These are phyloP conservation scores for Parasteatoda tepidariorum DNA, from an alignment of 1,140 invertebrate genomes.

Conservation along the genomic window DNA sequence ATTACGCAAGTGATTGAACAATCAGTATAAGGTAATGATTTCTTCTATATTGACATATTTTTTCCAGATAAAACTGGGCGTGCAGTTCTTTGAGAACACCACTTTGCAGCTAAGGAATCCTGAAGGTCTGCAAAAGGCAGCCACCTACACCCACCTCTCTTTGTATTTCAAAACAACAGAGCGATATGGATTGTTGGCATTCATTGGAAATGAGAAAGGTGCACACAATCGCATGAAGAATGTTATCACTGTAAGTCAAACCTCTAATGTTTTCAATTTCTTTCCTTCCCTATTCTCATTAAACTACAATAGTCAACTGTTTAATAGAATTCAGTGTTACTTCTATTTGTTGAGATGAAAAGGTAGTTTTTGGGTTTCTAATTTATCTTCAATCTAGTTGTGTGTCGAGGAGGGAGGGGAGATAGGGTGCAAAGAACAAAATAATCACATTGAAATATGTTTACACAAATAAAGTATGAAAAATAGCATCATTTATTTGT, in stretches of 20 bases:
- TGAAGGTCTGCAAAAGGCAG: constrained; percentile 81
- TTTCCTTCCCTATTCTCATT: too few species aligned
- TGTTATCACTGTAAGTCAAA: constrained; percentile 32
- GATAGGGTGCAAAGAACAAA: too few species aligned
- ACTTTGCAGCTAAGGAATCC: constrained; percentile 88
- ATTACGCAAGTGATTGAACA: too few species aligned
- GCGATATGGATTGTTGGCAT: constrained; percentile 85
- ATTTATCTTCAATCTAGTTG: too few species aligned
- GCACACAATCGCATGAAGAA: constrained; percentile 72
- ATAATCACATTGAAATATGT: too few species aligned
- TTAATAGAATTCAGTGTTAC: background rate
- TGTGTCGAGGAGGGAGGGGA: too few species aligned
- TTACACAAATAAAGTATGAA: too few species aligned
- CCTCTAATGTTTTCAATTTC: too few species aligned
- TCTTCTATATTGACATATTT: too few species aligned
- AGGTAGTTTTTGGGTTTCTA: too few species aligned
- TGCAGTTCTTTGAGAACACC: constrained; percentile 85
- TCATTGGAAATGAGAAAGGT: constrained; percentile 87
- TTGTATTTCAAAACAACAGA: constrained; percentile 84
- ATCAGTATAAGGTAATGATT: too few species aligned
- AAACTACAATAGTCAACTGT: background rate
- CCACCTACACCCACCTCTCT: constrained; percentile 87
- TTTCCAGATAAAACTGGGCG: constrained; percentile 77
- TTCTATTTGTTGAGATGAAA: background rate
- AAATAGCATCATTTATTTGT: too few species aligned